Conservation (phyloP, 2,888 invertebrate genomes). For the Saturnia japonica region DNA sequence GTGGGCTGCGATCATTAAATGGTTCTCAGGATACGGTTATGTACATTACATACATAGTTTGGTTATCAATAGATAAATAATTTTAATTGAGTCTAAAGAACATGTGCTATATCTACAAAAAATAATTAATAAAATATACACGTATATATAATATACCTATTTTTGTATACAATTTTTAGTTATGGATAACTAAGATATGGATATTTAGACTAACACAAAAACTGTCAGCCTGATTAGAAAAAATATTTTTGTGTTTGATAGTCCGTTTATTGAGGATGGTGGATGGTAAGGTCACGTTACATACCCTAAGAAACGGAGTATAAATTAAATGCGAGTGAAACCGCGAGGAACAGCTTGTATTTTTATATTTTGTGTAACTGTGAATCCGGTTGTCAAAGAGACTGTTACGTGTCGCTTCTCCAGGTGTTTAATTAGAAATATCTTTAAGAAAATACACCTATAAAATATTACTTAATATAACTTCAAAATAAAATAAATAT, state of each 20-base stretch:
- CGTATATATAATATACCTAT: too few relatives aligned
- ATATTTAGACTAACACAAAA: neutral
- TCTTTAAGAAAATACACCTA: neutral
- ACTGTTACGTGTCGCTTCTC: neutral
- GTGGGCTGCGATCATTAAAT: conserved; percentile 63
- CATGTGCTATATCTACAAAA: neutral
- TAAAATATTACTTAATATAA: neutral
- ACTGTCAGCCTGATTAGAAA: neutral
- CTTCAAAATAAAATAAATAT: too few relatives aligned
- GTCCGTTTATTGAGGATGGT: neutral
- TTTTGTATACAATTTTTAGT: neutral
- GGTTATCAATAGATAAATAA: conserved; percentile 54
- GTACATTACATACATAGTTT: conserved; percentile 40
- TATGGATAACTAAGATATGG: neutral
- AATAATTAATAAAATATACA: too few relatives aligned
- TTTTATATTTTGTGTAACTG: neutral
- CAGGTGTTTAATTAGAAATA: neutral
- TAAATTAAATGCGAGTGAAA: neutral
- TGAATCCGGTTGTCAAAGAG: neutral
- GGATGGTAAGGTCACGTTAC: neutral
- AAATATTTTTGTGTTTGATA: neutral
- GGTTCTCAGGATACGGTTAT: conserved; percentile 57
- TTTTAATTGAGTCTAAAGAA: conserved; percentile 37
- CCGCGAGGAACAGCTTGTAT: neutral
- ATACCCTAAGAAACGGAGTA: neutral